Evolutionary conservation across 2,888 invertebrate genomes (phyloP).

Genomic region (Cetonia aurata): DNA sequence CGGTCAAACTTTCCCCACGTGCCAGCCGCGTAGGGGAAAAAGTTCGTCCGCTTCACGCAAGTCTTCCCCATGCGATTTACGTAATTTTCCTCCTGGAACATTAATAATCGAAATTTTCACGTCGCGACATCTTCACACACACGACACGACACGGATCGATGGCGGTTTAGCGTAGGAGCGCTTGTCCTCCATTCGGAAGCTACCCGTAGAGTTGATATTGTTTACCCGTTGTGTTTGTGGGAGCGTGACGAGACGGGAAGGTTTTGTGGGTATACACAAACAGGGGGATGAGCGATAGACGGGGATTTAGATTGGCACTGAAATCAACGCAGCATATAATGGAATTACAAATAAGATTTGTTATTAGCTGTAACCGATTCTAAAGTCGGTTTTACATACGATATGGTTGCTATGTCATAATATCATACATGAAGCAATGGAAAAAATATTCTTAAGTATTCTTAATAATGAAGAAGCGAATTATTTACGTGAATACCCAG

Average conservation of each 20-base stretch:
- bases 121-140: background rate
- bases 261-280: background rate
- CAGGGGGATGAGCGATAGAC: too few species aligned
- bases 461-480: too few species aligned
- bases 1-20: constrained; percentile 34
- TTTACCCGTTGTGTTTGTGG: constrained; percentile 4
- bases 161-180: constrained; percentile 4
- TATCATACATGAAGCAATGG: too few species aligned
- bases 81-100: constrained; percentile 22
- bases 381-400: too few species aligned
- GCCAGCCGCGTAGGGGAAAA: constrained; percentile 14
- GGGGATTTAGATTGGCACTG: too few species aligned
- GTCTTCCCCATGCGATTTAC: constrained; percentile 29
- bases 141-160: background rate
- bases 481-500: too few species aligned
- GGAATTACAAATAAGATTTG: too few species aligned
- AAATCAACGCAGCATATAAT: too few species aligned
- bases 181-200: background rate
- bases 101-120: constrained; percentile 32
- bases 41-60: constrained; percentile 30
- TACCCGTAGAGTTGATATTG: constrained; percentile 4
- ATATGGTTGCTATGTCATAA: too few species aligned
- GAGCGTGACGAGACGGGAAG: background rate
- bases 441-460: too few species aligned
- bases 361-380: too few species aligned